phyloP scores from a whole-genome alignment of 2,113 vertebrate species.

The Anarrhichthys ocellatus region DNA sequence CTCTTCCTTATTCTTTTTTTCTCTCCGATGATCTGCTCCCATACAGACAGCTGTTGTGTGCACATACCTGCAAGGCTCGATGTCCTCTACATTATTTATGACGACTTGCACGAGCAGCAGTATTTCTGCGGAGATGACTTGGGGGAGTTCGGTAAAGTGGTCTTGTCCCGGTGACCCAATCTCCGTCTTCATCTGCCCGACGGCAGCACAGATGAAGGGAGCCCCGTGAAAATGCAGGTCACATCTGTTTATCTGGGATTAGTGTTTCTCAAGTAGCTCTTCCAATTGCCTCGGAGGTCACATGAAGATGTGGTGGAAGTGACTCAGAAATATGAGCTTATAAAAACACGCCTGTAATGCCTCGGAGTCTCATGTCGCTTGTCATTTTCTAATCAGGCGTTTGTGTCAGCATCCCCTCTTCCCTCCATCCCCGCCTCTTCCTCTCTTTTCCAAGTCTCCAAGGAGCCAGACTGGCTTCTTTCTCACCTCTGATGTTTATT shows the following conservation, averaged over 20 bases:
- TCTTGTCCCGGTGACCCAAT: slow-evolving; percentile 53
- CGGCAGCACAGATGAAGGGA: slow-evolving; percentile 11
- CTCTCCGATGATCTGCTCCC: background rate
- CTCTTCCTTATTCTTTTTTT: background rate
- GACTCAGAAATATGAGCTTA: slow-evolving; percentile 28
- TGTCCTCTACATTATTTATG: slow-evolving; percentile 67
- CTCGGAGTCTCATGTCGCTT: slow-evolving; percentile 19
- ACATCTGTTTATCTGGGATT: slow-evolving; percentile 44
- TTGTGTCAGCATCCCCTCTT: slow-evolving; percentile 25
- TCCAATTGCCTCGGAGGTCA: slow-evolving; percentile 29
- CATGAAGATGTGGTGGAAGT: slow-evolving; percentile 9
- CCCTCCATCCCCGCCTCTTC: background rate
- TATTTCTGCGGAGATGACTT: slow-evolving; percentile 21
- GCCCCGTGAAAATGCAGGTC: slow-evolving; percentile 29
- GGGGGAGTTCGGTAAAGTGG: slow-evolving; percentile 38
- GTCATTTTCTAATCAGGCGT: slow-evolving; percentile 44
- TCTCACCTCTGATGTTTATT: slow-evolving; percentile 72
- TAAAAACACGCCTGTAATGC: slow-evolving; percentile 5
- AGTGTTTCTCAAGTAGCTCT: slow-evolving; percentile 30
- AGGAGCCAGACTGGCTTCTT: slow-evolving; percentile 44
- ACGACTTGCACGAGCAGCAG: slow-evolving; percentile 21
- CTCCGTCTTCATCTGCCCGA: slow-evolving; percentile 41
- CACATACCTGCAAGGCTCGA: slow-evolving; percentile 21
- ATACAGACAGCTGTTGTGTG: background rate
- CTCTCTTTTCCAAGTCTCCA: slow-evolving; percentile 17